Evolutionary conservation across 2,797 vertebrate species (phyloP).

Genomic region (Tolypeutes matacus): DNA sequence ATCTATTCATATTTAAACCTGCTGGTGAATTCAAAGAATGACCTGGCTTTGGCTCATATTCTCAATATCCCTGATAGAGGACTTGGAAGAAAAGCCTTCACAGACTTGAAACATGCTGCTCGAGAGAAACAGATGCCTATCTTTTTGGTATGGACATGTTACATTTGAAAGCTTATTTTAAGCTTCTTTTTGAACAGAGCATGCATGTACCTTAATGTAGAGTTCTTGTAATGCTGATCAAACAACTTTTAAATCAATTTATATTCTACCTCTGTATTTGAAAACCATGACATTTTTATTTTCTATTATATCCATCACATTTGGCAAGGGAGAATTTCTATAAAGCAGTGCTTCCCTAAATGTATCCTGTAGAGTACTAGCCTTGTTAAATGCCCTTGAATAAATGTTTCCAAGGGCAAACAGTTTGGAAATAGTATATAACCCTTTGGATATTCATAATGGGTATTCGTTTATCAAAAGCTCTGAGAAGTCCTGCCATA

Average conservation of each 20-base stretch:
- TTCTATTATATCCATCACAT: constrained; percentile 10
- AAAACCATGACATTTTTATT: constrained; percentile 20
- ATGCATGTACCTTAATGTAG: neutral
- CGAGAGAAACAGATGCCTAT: constrained; percentile 90
- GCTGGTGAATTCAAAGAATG: constrained; percentile 95
- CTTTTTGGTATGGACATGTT: constrained; percentile 91
- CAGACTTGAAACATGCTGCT: constrained; percentile 92
- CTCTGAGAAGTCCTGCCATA: neutral
- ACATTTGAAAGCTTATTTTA: constrained; percentile 49
- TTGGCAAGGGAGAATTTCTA: constrained; percentile 48
- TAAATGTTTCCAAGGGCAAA: constrained; percentile 53
- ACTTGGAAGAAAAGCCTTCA: constrained; percentile 93
- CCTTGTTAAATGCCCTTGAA: neutral
- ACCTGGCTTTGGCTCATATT: constrained; percentile 92
- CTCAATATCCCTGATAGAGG: constrained; percentile 93
- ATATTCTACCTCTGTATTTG: constrained; percentile 29
- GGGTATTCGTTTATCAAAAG: neutral
- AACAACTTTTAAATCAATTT: constrained; percentile 51
- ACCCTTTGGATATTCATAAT: neutral
- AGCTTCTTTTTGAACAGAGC: constrained; percentile 7
- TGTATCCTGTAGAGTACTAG: neutral
- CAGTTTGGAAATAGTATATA: neutral
- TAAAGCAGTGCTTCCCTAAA: neutral
- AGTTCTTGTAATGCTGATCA: constrained; percentile 48
- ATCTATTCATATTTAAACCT: constrained; percentile 94